Evolutionary conservation across 2,888 invertebrate genomes (phyloP).

Genomic region (Drosophila demipolita): DNA sequence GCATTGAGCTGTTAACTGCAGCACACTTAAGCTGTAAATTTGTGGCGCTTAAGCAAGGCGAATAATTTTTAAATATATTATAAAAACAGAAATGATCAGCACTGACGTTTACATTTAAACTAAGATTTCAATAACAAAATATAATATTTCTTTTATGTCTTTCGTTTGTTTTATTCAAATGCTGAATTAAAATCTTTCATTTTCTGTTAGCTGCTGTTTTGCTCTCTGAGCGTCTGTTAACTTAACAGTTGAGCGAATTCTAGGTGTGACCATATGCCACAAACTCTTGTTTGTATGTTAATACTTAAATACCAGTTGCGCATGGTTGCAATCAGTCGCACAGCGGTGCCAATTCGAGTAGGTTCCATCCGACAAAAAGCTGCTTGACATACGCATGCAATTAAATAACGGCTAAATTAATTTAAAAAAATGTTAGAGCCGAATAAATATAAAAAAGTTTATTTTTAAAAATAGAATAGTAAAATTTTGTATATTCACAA

Average conservation of each 20-base stretch:
- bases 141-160: not conserved
- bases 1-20: constrained; percentile 12
- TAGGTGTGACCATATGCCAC: constrained; percentile 24
- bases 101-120: not conserved
- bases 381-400: constrained; percentile 12
- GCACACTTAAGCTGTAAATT: constrained; percentile 2
- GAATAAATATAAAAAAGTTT: not conserved
- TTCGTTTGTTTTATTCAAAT: not conserved
- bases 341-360: constrained; percentile 18
- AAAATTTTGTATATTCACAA: not conserved
- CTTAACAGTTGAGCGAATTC: constrained; percentile 36
- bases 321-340: constrained; percentile 44
- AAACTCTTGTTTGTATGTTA: constrained; percentile 27
- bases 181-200: not conserved
- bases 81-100: not conserved
- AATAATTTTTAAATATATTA: not conserved
- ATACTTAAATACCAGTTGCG: constrained; percentile 32
- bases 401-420: constrained; percentile 27
- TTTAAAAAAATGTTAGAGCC: not conserved
- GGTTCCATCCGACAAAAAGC: constrained; percentile 39
- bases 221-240: constrained; percentile 31
- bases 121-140: not conserved
- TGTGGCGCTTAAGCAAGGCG: not conserved
- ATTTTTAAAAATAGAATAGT: not conserved
- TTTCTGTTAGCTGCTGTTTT: constrained; percentile 28